Percentiles rank a stretch among this genome's conserved stretches.
phyloP scores from a whole-genome alignment of 1,140 invertebrate species.

The Helicoverpa armigera region DNA sequence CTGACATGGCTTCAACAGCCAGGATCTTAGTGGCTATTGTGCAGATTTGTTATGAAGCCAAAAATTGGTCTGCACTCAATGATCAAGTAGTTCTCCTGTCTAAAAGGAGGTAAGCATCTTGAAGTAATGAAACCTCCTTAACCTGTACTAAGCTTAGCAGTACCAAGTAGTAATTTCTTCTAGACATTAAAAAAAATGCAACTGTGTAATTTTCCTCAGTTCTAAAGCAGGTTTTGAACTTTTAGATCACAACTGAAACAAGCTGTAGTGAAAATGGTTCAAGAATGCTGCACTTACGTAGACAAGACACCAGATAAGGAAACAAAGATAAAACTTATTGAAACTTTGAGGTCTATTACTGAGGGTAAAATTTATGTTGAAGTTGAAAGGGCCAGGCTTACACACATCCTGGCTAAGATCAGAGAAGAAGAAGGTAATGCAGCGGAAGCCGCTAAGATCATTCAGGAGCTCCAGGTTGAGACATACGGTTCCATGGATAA shows the following conservation, averaged over 20 bases:
- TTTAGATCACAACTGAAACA: conserved; percentile 97
- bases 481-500: conserved; percentile 99
- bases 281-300: conserved; percentile 98
- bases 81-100: conserved; percentile 97
- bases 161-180: too few species aligned
- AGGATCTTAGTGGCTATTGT: conserved; percentile 97
- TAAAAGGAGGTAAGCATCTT: conserved; percentile 89
- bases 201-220: background rate
- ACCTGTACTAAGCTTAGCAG: too few species aligned
- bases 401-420: conserved; percentile 97
- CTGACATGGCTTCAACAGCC: conserved; percentile 98
- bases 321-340: conserved; percentile 97
- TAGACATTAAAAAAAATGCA: too few species aligned
- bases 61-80: conserved; percentile 97
- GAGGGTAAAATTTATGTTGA: conserved; percentile 99
- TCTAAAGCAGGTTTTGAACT: conserved; percentile 17
- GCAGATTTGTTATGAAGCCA: conserved; percentile 97
- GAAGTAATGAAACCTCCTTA: too few species aligned
- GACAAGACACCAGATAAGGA: conserved; percentile 97
- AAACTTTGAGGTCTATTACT: conserved; percentile 97
- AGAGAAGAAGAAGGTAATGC: conserved; percentile 97
- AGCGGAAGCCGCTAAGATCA: conserved; percentile 95
- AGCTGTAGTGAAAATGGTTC: conserved; percentile 99
- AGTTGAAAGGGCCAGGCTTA: conserved; percentile 98
- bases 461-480: conserved; percentile 99